Evolutionary conservation across 2,888 invertebrate genomes (phyloP).

Genomic region (Agelastica alni): DNA sequence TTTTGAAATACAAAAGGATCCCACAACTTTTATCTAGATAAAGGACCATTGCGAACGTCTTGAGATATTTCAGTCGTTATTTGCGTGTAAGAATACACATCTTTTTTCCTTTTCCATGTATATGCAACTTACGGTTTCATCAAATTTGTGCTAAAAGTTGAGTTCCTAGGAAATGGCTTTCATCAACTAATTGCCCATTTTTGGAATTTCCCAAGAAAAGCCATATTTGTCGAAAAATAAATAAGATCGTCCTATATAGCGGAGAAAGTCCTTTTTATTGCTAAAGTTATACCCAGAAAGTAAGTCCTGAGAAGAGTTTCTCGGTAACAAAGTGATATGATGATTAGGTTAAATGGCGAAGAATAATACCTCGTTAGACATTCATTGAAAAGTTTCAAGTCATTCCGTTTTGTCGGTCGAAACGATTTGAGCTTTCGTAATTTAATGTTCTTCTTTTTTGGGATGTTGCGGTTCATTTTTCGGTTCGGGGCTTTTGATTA

Average conservation of each 20-base stretch:
- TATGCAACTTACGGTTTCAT: no score
- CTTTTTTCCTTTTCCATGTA: no score
- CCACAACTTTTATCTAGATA: no score
- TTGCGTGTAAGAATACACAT: no score
- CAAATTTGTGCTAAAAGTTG: not conserved
- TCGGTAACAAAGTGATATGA: conserved; percentile 56
- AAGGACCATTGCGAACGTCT: no score
- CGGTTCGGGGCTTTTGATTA: conserved; percentile 44
- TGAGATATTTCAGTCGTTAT: no score
- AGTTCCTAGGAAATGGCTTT: not conserved
- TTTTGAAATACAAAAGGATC: no score
- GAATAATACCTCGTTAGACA: conserved; percentile 58
- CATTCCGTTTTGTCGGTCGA: conserved; percentile 51
- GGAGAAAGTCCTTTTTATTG: conserved; percentile 30
- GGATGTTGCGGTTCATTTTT: conserved; percentile 31
- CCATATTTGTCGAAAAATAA: conserved; percentile 25
- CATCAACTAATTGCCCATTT: conserved; percentile 7
- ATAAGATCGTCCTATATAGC: conserved; percentile 21
- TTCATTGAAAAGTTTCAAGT: conserved; percentile 57
- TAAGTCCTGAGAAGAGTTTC: conserved; percentile 39
- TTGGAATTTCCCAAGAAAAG: conserved; percentile 4
- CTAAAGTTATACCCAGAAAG: conserved; percentile 31
- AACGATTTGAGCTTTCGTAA: conserved; percentile 53
- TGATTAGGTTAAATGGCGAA: conserved; percentile 58
- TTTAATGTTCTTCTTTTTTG: conserved; percentile 47